A percentile compares a stretch with the other conserved stretches of the same genome.
These are phyloP conservation scores for Corynorhinus townsendii DNA, from an alignment of 2,113 vertebrate genomes.

Conservation along the genomic window DNA sequence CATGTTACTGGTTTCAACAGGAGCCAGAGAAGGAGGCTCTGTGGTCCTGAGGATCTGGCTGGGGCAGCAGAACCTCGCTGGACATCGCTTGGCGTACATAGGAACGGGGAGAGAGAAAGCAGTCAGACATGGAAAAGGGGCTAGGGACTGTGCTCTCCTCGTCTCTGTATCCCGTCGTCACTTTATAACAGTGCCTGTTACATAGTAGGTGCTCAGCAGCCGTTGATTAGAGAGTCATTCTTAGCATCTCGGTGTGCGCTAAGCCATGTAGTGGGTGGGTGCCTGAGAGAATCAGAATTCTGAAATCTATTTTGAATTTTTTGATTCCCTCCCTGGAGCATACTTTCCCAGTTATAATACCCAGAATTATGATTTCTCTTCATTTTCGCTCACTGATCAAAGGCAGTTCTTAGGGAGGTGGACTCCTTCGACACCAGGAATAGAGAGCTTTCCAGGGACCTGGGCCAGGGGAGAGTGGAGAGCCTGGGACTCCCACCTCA, in stretches of 20 bases:
- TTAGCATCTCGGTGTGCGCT: neutral
- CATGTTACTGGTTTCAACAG: neutral
- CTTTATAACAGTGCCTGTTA: neutral
- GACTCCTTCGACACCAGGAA: neutral
- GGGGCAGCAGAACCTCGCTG: fast-evolving
- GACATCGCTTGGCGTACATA: neutral
- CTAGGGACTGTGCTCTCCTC: neutral
- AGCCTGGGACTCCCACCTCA: slow-evolving; percentile 44
- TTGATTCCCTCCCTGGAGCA: neutral
- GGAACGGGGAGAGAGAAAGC: neutral
- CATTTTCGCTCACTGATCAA: neutral
- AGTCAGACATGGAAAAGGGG: neutral
- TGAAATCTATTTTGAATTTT: neutral
- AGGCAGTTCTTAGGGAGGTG: neutral
- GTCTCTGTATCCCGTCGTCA: neutral
- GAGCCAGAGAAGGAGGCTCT: neutral
- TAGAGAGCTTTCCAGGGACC: neutral
- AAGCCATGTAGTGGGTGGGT: fast-evolving
- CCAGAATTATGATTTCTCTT: neutral
- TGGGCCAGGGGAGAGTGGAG: neutral
- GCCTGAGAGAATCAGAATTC: neutral
- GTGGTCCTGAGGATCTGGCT: neutral
- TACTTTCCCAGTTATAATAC: neutral
- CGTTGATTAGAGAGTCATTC: neutral
- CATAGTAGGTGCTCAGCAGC: neutral